phyloP scores from a whole-genome alignment of 2,797 vertebrate genomes.

The Pyrocephalus nanus region DNA sequence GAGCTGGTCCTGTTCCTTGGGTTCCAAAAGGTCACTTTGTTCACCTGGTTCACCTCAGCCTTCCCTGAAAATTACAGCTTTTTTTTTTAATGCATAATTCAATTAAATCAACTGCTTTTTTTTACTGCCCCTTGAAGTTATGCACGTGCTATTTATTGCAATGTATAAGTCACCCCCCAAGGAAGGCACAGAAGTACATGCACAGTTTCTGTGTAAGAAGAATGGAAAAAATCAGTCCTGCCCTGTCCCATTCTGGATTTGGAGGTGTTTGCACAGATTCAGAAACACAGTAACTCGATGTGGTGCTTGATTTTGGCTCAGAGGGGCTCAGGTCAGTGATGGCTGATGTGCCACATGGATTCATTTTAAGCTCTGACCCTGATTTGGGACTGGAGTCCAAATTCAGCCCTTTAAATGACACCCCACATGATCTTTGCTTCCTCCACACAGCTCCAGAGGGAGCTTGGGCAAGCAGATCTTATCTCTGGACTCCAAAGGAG shows the following conservation, averaged over 20 bases:
- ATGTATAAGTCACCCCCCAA: not conserved
- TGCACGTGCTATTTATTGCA: conserved; percentile 5
- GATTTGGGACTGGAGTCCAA: no score
- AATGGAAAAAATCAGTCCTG: not conserved
- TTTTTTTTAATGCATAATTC: not conserved
- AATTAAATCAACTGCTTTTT: conserved; percentile 45
- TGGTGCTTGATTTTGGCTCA: not conserved
- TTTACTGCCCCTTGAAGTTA: conserved; percentile 44
- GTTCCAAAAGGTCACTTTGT: not conserved
- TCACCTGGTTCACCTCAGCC: not conserved
- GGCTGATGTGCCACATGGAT: not conserved
- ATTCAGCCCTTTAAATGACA: no score
- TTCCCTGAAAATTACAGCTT: conserved; percentile 17
- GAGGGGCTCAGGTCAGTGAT: not conserved
- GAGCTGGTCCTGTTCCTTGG: not conserved
- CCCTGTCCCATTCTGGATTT: not conserved
- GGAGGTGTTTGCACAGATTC: not conserved
- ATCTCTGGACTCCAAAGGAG: not conserved
- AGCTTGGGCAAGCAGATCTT: not conserved
- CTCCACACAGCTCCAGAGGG: not conserved
- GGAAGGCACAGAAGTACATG: not conserved
- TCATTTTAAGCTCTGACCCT: no score
- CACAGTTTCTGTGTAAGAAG: not conserved
- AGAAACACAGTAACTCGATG: not conserved
- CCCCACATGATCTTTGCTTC: not conserved